phyloP scores from a whole-genome alignment of 2,888 invertebrate species.

The Heterodera filipjevi region DNA sequence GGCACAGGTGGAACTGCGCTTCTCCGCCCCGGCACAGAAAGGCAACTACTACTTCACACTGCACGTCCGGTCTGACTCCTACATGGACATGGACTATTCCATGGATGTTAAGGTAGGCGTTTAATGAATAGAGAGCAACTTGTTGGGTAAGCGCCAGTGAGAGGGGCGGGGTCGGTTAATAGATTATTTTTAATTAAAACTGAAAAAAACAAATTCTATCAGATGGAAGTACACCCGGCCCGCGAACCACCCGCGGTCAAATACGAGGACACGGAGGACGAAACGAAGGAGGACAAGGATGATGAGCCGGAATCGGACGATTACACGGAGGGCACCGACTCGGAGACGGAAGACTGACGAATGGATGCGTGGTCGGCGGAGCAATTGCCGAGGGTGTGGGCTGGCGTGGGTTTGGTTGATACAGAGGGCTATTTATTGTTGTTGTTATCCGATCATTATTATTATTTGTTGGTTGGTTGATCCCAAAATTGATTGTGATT shows the following conservation, averaged over 20 bases:
- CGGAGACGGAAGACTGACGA: conserved; percentile 34
- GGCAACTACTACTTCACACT: conserved; percentile 80
- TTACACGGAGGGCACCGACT: conserved; percentile 44
- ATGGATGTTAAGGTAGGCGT: conserved; percentile 81
- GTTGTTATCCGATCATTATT: too few species aligned
- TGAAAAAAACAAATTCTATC: neutral
- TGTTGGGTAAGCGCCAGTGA: too few species aligned
- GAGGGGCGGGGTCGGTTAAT: too few species aligned
- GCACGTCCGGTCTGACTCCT: conserved; percentile 91
- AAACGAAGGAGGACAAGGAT: conserved; percentile 33
- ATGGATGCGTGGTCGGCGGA: neutral
- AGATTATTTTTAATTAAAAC: neutral
- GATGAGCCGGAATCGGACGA: conserved; percentile 36
- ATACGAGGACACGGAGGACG: conserved; percentile 45
- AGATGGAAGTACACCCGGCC: conserved; percentile 43
- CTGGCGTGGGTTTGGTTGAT: neutral
- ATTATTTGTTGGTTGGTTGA: too few species aligned
- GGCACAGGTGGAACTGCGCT: conserved; percentile 78
- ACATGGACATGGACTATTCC: conserved; percentile 92
- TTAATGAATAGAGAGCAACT: conserved; percentile 5
- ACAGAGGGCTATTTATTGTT: too few species aligned
- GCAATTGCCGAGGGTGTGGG: too few species aligned
- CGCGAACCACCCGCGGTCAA: conserved; percentile 39
- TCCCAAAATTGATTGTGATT: too few species aligned
- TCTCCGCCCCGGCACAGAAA: conserved; percentile 92